Percentiles rank a stretch among this genome's conserved stretches.
These are phyloP conservation scores for Pandion haliaetus DNA, from an alignment of 2,113 vertebrate genomes.

Conservation along the genomic window DNA sequence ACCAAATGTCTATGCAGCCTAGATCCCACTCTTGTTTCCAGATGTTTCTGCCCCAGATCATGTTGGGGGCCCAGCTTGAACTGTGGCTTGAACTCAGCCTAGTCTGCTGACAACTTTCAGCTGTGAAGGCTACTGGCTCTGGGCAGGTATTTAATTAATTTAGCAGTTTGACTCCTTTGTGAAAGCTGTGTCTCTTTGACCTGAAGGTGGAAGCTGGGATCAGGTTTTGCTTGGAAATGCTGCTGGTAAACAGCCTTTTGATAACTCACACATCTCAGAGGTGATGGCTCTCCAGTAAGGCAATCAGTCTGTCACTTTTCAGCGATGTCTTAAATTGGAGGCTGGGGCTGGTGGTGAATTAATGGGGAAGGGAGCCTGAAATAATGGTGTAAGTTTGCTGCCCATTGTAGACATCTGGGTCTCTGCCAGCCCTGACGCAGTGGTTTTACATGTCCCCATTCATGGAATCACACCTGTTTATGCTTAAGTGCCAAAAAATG, in stretches of 20 bases:
- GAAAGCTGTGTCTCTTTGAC: background rate
- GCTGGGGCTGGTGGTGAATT: background rate
- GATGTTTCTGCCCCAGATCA: background rate
- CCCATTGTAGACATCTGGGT: background rate
- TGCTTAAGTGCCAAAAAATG: constrained; percentile 11
- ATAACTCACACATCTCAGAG: background rate
- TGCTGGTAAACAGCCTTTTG: background rate
- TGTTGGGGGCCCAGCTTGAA: accelerated
- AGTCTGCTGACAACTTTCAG: background rate
- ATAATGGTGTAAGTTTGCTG: background rate
- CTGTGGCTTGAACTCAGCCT: background rate
- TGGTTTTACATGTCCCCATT: constrained; percentile 44
- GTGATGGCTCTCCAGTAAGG: background rate
- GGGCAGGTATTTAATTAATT: background rate
- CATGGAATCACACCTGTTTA: constrained; percentile 30
- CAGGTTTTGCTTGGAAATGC: background rate
- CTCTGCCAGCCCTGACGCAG: background rate
- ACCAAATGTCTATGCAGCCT: background rate
- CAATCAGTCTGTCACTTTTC: background rate
- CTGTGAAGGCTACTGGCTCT: background rate
- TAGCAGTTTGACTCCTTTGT: background rate
- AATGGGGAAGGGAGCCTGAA: background rate
- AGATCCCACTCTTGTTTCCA: background rate
- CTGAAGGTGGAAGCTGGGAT: background rate
- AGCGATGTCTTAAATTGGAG: background rate